phyloP scores from a whole-genome alignment of 2,888 invertebrate species.

The Lasioglossum morio region DNA sequence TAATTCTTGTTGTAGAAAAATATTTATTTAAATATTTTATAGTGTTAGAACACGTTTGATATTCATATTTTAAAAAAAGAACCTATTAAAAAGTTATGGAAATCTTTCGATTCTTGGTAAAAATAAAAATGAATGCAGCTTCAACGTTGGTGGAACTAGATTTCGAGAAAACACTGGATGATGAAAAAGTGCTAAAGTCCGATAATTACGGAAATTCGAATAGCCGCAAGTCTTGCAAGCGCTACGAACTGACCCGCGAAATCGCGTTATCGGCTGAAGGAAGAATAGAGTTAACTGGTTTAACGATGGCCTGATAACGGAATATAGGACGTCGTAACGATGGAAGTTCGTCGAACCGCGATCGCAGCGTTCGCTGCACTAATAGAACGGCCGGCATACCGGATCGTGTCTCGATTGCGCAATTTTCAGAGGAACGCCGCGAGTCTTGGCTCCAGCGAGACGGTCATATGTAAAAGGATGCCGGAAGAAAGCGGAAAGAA shows the following conservation, averaged over 20 bases:
- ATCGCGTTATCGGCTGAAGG: slow-evolving; percentile 42
- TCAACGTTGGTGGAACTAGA: background rate
- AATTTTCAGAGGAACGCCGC: slow-evolving; percentile 60
- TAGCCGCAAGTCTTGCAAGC: slow-evolving; percentile 20
- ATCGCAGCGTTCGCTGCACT: slow-evolving; percentile 12
- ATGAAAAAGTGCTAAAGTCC: background rate
- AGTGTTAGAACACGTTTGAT: background rate
- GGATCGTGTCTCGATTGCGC: slow-evolving; percentile 61
- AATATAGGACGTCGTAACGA: slow-evolving; percentile 55
- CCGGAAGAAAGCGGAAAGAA: slow-evolving; percentile 60
- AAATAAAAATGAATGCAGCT: background rate
- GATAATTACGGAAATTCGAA: background rate
- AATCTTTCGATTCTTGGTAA: background rate
- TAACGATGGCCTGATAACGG: slow-evolving; percentile 55
- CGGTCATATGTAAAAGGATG: slow-evolving; percentile 50
- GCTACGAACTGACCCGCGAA: slow-evolving; percentile 22
- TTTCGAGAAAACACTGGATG: background rate
- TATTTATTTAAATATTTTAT: background rate
- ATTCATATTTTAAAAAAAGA: background rate
- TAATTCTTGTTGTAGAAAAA: background rate
- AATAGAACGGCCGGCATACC: slow-evolving; percentile 46
- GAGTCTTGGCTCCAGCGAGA: slow-evolving; percentile 42
- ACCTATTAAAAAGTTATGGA: background rate
- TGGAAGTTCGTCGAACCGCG: slow-evolving; percentile 63
- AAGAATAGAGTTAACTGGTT: slow-evolving; percentile 30